A percentile compares a stretch with the other conserved stretches of the same genome.
These are phyloP conservation scores for Chymomyza costata DNA, from an alignment of 1,140 invertebrate species.

Conservation along the genomic window DNA sequence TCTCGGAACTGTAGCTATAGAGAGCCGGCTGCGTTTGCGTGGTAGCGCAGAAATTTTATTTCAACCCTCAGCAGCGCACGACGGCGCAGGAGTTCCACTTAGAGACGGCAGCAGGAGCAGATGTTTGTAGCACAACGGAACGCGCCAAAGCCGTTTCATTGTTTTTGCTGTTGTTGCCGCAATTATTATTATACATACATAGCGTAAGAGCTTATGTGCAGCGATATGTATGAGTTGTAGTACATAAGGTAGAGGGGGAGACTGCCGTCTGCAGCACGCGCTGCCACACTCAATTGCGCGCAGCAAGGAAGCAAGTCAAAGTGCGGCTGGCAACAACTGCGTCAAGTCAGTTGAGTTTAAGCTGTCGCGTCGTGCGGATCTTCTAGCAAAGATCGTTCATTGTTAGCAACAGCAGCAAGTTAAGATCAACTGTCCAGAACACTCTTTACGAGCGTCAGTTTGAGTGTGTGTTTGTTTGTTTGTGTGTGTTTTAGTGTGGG, in stretches of 20 bases:
- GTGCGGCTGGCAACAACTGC: constrained; percentile 28
- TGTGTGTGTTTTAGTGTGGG: too few species aligned
- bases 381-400: too few species aligned
- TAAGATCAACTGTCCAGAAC: too few species aligned
- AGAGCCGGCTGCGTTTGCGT: constrained; percentile 50
- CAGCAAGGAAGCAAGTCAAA: constrained; percentile 36
- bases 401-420: too few species aligned
- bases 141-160: constrained; percentile 56
- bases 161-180: constrained; percentile 11
- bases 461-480: too few species aligned
- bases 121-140: constrained; percentile 63
- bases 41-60: constrained; percentile 33
- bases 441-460: too few species aligned
- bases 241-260: constrained; percentile 12
- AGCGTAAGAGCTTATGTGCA: constrained; percentile 9
- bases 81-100: neutral
- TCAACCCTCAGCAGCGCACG: constrained; percentile 45
- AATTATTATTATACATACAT: constrained; percentile 36
- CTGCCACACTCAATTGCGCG: constrained; percentile 64
- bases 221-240: constrained; percentile 9
- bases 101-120: constrained; percentile 51
- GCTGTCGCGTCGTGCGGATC: constrained; percentile 42
- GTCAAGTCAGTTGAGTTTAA: constrained; percentile 51
- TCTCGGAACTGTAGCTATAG: constrained; percentile 7
- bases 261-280: constrained; percentile 33